Base-by-base conservation (phyloP, 2,113 vertebrate genomes). In the Suncus etruscus region DNA sequence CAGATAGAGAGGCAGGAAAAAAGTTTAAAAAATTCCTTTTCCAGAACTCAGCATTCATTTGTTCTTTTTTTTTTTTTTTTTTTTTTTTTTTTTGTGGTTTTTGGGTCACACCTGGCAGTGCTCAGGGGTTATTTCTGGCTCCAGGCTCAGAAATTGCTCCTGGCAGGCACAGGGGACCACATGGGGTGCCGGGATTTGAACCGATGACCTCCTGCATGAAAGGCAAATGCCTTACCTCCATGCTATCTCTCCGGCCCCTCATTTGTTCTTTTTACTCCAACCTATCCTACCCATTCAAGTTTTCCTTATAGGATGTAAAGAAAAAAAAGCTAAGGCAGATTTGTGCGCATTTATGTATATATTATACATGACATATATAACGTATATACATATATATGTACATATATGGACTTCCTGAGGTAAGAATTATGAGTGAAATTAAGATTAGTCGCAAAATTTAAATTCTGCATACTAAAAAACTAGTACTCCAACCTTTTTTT, bases 21-120 rank as follows among this genome's bases (percentile, higher is more conserved):
- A 31, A 50, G n/a, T 58, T 80, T 12, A n/a, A 73, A 78, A 61
- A 65, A 50, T 47, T 48, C 20, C 74, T 11, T 39, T 66, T 39
- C 12, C 39, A 48, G 8, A 73, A 51, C 8, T 80, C 15, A 74
- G n/a, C 9, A 78, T 14, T 1, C 25, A 83, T n/a, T 78, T 61
- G 54, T 47, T 81, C 25, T 18, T 58, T 88, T 88, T 48, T 47
- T 81, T 20, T 18, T 58, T 88, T 88, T 48, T 47, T 81, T 20
- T 18, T 58, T 88, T 88, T 48, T 47, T 81, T 20, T 18, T 58
- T 88, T 88, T 48, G n/a, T n/a, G n/a, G n/a, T n/a, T n/a, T n/a
- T n/a, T n/a, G n/a, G n/a, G n/a, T n/a, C n/a, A n/a, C n/a, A n/a
- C n/a, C n/a, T n/a, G n/a, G n/a, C n/a, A n/a, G n/a, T n/a, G n/a